Percentiles rank a stretch among this genome's conserved stretches.
phyloP scores from a whole-genome alignment of 1,140 invertebrate species.

The Agrypnia vestita region DNA sequence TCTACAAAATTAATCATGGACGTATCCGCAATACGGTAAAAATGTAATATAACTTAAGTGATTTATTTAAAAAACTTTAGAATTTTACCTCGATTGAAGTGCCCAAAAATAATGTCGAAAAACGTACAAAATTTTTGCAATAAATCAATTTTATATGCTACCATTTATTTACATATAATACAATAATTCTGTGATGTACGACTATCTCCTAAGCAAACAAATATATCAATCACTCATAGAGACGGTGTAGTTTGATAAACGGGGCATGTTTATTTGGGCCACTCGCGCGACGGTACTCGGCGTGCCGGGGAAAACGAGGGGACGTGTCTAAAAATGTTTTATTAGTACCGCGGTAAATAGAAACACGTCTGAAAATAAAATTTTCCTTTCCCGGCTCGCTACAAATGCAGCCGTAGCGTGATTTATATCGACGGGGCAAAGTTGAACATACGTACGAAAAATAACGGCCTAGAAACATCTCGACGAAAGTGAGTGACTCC shows the following conservation, averaged over 20 bases:
- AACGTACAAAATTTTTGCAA: no score
- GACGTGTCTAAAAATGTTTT: conserved; percentile 36
- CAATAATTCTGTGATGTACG: conserved; percentile 1
- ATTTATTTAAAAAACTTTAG: no score
- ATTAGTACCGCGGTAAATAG: conserved; percentile 2
- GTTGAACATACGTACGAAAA: background rate
- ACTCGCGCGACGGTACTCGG: background rate
- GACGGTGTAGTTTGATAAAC: background rate
- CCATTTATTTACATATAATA: no score
- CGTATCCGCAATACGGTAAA: background rate
- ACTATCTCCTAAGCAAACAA: conserved; percentile 4
- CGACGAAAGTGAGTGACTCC: conserved; percentile 30
- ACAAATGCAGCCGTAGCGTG: conserved; percentile 8
- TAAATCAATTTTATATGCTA: no score
- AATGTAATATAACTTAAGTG: no score
- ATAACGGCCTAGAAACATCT: background rate
- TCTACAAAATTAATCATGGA: background rate
- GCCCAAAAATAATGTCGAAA: no score
- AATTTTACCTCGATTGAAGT: no score
- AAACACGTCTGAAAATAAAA: conserved; percentile 34
- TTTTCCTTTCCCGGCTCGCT: background rate
- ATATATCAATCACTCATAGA: conserved; percentile 14
- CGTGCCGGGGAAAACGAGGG: background rate
- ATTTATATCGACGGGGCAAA: conserved; percentile 37
- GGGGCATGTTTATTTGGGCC: conserved; percentile 19